Base-by-base conservation (phyloP, 2,113 vertebrate species). In the Anhinga rufa region DNA sequence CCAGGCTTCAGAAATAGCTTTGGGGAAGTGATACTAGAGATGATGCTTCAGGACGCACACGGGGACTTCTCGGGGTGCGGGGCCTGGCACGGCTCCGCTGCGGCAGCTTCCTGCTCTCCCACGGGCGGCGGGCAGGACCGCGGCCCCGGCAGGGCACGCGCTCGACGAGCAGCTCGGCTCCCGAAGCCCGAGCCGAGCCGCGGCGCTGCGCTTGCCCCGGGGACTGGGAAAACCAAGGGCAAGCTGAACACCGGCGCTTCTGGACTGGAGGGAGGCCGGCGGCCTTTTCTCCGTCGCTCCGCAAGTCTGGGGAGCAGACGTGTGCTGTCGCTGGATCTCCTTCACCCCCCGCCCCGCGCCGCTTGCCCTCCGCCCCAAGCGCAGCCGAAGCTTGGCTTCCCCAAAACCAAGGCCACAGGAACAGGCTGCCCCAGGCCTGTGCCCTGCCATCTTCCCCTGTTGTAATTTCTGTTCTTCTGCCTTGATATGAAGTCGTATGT, bases 1-100 rank as follows among this genome's bases (percentile, higher is more conserved):
- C 62, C 62, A 2, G 7, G 66, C 21, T 66, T 15, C 92, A 94
- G 58, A 97, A 97, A 96, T 86, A 94, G 83, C 82, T 92, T 20
- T 94, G 80, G 71, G 92, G 96, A 97, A 96, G 95, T 4, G 91
- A 97, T 80, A 96, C 91, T 31, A 2, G 20, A 58, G 34, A 6
- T 5, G 1, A 2, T 0, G 16, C 82, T 48, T 15, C 8, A 21
- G 82, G 60, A 90, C 38, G 9, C 75, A 9, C 36, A 6, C 0
- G 19, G 87, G 87, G 92, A 93, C 93, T 91, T 81, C 90, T 86
- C 0, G 3, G 57, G 79, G 91, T 1, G 2, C 66, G 42, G 93
- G 0, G 3, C 46, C 77, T 14, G 36, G 36, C 46, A 0, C 68
- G 1, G 51, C 42, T 31, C 31, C 10, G 82, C 82, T 15, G 48